phyloP scores from a whole-genome alignment of 2,797 vertebrate genomes.

The Paratrypauchen microcephalus region DNA sequence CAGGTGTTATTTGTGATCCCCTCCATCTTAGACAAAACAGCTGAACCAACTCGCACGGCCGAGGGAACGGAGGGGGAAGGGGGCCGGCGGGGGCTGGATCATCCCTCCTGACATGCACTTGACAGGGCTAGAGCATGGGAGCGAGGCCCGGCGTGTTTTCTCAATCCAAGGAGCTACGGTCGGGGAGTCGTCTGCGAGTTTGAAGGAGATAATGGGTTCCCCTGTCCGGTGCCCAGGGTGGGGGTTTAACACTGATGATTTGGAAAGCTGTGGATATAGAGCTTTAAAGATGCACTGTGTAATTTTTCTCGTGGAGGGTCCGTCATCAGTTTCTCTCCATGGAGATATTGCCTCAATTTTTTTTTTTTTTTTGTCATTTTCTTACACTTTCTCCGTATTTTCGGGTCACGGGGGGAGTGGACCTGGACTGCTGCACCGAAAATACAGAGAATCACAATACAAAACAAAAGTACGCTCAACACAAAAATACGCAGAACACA shows the following conservation, averaged over 20 bases:
- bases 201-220: constrained; percentile 55
- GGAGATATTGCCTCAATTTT: too few relatives aligned
- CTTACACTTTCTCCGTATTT: too few relatives aligned
- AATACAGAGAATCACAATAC: too few relatives aligned
- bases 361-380: too few relatives aligned
- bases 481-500: too few relatives aligned
- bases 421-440: too few relatives aligned
- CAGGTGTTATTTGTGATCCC: constrained; percentile 61
- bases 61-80: not conserved
- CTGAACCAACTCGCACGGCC: constrained; percentile 52
- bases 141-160: constrained; percentile 49
- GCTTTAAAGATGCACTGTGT: not conserved
- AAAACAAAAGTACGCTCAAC: too few relatives aligned
- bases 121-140: constrained; percentile 30
- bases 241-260: constrained; percentile 18
- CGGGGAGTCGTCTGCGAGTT: constrained; percentile 38
- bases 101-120: constrained; percentile 9
- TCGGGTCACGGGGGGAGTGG: too few relatives aligned
- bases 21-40: constrained; percentile 70
- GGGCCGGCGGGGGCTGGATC: not conserved
- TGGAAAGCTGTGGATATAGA: not conserved
- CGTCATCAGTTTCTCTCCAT: too few relatives aligned
- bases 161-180: constrained; percentile 55
- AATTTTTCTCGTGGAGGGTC: too few relatives aligned
- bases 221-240: constrained; percentile 31